Conservation (phyloP, 1,140 invertebrate species). For the Meteorus sp. region DNA sequence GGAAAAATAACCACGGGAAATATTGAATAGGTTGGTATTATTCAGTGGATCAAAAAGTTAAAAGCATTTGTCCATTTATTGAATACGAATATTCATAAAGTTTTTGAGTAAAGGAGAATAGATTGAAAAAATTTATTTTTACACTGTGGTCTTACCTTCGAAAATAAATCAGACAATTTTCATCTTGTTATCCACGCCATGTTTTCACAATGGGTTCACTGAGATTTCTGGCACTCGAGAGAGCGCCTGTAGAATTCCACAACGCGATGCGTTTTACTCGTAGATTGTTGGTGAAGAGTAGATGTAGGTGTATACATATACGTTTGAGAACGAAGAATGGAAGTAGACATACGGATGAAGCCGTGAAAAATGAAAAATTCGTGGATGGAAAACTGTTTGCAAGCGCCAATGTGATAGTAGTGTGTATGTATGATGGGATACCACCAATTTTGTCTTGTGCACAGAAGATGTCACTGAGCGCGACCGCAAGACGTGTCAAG, state of each 20-base stretch:
- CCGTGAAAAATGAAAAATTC: conserved; percentile 17
- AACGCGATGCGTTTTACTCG: conserved; percentile 9
- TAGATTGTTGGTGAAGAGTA: conserved; percentile 17
- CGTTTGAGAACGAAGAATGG: not conserved
- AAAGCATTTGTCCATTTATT: too few species aligned
- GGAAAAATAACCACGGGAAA: too few species aligned
- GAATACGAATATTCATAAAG: not conserved
- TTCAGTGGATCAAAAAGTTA: too few species aligned
- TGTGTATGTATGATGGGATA: too few species aligned
- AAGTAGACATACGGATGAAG: not conserved
- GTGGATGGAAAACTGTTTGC: too few species aligned
- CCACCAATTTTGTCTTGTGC: conserved; percentile 12
- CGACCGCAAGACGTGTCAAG: conserved; percentile 24
- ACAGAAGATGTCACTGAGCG: conserved; percentile 6
- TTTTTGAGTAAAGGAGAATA: not conserved
- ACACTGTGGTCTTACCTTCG: not conserved
- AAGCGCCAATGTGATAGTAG: too few species aligned
- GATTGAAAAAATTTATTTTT: conserved; percentile 1
- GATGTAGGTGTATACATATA: conserved; percentile 1
- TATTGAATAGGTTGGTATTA: too few species aligned
- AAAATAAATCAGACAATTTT: conserved; percentile 17
- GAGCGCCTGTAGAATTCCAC: not conserved
- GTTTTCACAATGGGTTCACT: conserved; percentile 11
- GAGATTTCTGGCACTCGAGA: conserved; percentile 17
- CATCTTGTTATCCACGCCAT: conserved; percentile 18